phyloP scores from a whole-genome alignment of 2,888 invertebrate genomes.

The Euspilapteryx auroguttella region DNA sequence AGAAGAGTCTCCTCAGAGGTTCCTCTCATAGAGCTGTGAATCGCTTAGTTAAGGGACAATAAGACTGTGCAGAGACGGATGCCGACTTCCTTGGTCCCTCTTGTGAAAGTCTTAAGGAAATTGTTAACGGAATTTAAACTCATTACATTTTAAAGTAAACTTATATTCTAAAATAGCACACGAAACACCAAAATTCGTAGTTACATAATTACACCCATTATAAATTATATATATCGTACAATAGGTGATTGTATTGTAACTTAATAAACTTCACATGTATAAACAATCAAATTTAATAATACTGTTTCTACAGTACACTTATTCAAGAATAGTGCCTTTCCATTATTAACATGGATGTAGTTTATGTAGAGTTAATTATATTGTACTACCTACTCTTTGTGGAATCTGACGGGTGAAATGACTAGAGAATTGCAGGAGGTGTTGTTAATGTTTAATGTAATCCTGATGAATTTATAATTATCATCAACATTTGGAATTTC shows the following conservation, averaged over 20 bases:
- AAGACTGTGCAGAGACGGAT: constrained; percentile 24
- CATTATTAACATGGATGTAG: constrained; percentile 9
- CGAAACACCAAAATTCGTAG: too few species aligned
- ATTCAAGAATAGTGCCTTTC: constrained; percentile 54
- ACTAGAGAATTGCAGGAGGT: too few species aligned
- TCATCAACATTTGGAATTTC: constrained; percentile 27
- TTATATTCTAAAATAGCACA: background rate
- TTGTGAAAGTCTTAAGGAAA: background rate
- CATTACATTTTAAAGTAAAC: background rate
- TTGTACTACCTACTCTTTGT: too few species aligned
- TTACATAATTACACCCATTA: too few species aligned
- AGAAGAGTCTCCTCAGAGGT: constrained; percentile 14
- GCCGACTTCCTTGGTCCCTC: constrained; percentile 6
- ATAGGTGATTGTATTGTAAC: background rate
- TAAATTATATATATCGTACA: too few species aligned
- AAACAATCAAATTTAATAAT: too few species aligned
- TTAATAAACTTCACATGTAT: background rate
- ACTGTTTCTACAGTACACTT: constrained; percentile 5
- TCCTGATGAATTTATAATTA: background rate
- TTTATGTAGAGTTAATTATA: constrained; percentile 8
- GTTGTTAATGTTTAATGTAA: too few species aligned
- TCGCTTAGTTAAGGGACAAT: constrained; percentile 26
- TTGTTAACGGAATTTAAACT: background rate
- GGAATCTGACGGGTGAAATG: too few species aligned
- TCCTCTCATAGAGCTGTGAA: constrained; percentile 25